These are phyloP conservation scores for Helleia helle DNA, from an alignment of 2,888 invertebrate species.

Conservation along the genomic window DNA sequence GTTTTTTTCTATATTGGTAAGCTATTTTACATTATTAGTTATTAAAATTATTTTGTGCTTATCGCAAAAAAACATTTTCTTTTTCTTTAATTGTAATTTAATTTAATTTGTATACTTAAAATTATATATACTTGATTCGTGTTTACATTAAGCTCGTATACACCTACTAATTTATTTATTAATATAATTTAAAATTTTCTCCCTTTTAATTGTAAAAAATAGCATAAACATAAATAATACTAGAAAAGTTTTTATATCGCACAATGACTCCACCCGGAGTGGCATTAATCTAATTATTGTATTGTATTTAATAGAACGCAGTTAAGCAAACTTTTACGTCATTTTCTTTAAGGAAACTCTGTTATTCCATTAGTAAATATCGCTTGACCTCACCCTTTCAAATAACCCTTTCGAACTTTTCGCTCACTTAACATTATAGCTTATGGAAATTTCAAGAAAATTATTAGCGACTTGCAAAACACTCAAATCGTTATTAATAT, in stretches of 20 bases:
- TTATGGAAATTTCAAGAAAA: not conserved
- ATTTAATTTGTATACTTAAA: no score
- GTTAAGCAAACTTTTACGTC: conserved; percentile 17
- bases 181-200: no score
- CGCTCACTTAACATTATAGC: conserved; percentile 5
- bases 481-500: not conserved
- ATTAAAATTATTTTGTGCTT: not conserved
- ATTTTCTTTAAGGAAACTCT: conserved; percentile 26
- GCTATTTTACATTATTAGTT: conserved; percentile 9
- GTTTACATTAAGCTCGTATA: no score
- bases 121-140: no score
- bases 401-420: conserved; percentile 2
- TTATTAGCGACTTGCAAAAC: not conserved
- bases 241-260: no score
- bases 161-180: no score
- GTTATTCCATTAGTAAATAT: conserved; percentile 5
- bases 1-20: conserved; percentile 11
- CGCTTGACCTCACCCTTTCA: conserved; percentile 2
- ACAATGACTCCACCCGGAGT: conserved; percentile 30
- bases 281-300: conserved; percentile 60
- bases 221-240: no score
- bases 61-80: no score
- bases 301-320: conserved; percentile 23
- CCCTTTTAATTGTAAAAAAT: no score
- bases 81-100: no score